phyloP scores from a whole-genome alignment of 1,140 invertebrate genomes.

The Mya arenaria region DNA sequence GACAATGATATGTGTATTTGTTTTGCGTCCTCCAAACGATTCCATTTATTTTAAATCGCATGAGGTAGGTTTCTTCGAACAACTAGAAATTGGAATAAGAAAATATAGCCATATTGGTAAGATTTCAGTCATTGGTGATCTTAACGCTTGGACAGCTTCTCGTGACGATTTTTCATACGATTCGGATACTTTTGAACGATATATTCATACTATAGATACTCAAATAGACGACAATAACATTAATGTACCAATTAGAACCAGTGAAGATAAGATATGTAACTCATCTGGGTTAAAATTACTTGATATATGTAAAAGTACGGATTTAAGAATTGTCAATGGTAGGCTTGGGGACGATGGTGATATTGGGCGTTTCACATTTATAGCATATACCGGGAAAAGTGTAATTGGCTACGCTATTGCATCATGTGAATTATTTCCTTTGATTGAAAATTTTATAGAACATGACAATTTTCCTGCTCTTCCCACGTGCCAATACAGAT shows the following conservation, averaged over 20 bases:
- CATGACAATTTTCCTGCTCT: conserved; percentile 6
- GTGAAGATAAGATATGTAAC: neutral
- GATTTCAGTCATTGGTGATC: neutral
- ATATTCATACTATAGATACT: conserved; percentile 13
- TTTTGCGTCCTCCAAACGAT: neutral
- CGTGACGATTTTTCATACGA: neutral
- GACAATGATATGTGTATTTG: neutral
- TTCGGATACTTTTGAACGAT: neutral
- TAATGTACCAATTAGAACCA: neutral
- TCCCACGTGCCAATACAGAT: neutral
- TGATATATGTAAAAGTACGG: neutral
- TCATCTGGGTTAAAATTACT: neutral
- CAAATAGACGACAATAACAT: neutral
- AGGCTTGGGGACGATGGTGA: neutral
- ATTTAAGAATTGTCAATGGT: neutral
- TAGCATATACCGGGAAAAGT: neutral
- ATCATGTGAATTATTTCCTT: conserved; percentile 1
- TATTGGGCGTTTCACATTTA: neutral
- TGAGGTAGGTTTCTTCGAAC: neutral
- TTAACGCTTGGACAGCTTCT: neutral
- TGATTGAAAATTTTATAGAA: conserved; percentile 7
- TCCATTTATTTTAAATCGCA: conserved; percentile 10
- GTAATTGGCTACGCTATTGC: neutral
- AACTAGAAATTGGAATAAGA: neutral
- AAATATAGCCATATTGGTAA: neutral